Evolutionary conservation across 2,797 vertebrate genomes (phyloP).

Genomic region (Galago senegalensis): DNA sequence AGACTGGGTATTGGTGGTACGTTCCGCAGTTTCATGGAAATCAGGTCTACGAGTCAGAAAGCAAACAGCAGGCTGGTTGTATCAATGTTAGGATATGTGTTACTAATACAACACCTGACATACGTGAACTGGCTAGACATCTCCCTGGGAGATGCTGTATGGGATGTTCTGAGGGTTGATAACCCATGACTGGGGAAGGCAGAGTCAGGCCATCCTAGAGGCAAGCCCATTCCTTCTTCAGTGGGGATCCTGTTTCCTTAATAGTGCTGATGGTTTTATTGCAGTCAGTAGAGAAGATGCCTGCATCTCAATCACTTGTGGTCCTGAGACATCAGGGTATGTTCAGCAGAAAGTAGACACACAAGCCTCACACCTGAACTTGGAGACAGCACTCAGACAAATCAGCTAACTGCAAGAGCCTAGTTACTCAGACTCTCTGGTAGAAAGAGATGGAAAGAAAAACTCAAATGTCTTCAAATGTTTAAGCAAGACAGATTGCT

Average conservation of each 20-base stretch:
- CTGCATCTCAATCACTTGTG: conserved; percentile 83
- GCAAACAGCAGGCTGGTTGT: conserved; percentile 40
- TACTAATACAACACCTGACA: conserved; percentile 60
- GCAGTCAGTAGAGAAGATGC: conserved; percentile 78
- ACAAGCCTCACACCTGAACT: conserved; percentile 64
- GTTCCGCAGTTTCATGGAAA: neutral
- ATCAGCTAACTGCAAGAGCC: conserved; percentile 20
- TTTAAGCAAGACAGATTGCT: conserved; percentile 3
- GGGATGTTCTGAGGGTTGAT: neutral
- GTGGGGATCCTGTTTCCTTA: conserved; percentile 71
- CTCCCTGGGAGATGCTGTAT: neutral
- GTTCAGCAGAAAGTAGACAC: conserved; percentile 68
- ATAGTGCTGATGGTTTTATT: conserved; percentile 67
- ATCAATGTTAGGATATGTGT: conserved; percentile 38
- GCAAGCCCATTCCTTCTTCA: conserved; percentile 63
- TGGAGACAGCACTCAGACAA: conserved; percentile 55
- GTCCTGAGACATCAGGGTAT: conserved; percentile 72
- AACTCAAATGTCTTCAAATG: conserved; percentile 4
- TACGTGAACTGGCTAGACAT: conserved; percentile 45
- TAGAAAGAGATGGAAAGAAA: conserved; percentile 32
- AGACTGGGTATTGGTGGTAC: conserved; percentile 37
- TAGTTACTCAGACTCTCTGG: conserved; percentile 51
- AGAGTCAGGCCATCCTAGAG: conserved; percentile 44
- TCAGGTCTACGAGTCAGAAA: conserved; percentile 31
- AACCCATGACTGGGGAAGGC: conserved; percentile 30